Conservation (phyloP, 2,888 invertebrate species). For the Dastarcus helophoroides region DNA sequence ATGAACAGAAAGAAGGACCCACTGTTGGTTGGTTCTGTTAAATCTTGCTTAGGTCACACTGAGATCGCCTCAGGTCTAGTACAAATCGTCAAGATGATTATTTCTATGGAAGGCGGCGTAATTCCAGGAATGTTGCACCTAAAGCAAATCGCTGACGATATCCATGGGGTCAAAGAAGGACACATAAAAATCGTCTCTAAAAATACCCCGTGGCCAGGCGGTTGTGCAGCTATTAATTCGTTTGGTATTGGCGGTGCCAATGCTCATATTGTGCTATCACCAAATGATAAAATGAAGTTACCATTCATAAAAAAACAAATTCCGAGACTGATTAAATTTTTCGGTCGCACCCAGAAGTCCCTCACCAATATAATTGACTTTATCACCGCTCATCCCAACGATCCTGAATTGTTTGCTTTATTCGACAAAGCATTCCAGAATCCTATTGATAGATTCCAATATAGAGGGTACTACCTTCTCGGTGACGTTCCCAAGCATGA, state of each 20-base stretch:
- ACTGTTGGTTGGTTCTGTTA: constrained; percentile 8
- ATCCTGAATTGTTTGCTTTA: constrained; percentile 58
- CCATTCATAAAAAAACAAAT: constrained; percentile 15
- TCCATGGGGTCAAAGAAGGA: constrained; percentile 49
- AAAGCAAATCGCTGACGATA: constrained; percentile 35
- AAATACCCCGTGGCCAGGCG: constrained; percentile 41
- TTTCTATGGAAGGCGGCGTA: constrained; percentile 46
- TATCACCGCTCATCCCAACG: constrained; percentile 44
- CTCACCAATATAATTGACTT: constrained; percentile 50
- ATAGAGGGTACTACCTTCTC: constrained; percentile 54
- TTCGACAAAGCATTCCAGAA: constrained; percentile 58
- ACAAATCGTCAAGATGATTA: constrained; percentile 6
- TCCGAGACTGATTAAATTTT: constrained; percentile 38
- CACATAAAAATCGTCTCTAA: constrained; percentile 43
- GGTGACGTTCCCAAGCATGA: constrained; percentile 12
- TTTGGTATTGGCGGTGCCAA: constrained; percentile 56
- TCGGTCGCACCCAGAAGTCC: constrained; percentile 66
- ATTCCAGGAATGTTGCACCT: constrained; percentile 84
- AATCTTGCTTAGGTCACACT: constrained; percentile 8
- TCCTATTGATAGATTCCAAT: constrained; percentile 59
- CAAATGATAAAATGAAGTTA: constrained; percentile 32
- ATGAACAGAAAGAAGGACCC: constrained; percentile 10
- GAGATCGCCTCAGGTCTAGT: constrained; percentile 9
- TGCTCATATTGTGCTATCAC: constrained; percentile 39
- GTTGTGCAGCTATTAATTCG: constrained; percentile 47